Conservation (phyloP, 2,797 vertebrate species). For the Enteromius argenteus region DNA sequence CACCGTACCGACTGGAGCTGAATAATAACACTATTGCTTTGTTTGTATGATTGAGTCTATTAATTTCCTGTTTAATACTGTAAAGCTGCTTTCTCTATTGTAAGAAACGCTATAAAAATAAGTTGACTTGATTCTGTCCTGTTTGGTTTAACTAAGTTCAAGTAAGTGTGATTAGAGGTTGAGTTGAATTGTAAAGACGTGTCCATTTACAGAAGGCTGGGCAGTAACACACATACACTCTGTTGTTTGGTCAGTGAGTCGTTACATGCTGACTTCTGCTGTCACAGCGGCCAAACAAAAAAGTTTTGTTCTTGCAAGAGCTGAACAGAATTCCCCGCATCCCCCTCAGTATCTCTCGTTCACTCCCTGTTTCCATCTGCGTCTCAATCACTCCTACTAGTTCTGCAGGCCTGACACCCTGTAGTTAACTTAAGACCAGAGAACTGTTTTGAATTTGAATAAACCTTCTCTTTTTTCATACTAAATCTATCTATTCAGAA, state of each 20-base stretch:
- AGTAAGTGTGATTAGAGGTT: neutral
- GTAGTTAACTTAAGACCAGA: neutral
- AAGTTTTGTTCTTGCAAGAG: slow-evolving; percentile 74
- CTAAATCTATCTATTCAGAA: neutral
- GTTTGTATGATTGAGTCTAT: neutral
- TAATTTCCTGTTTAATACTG: neutral
- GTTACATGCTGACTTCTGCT: slow-evolving; percentile 54
- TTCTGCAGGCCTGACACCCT: neutral
- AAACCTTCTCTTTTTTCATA: neutral
- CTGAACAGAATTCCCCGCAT: slow-evolving; percentile 70
- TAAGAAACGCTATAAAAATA: neutral
- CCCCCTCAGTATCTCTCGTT: slow-evolving; percentile 44
- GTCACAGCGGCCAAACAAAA: slow-evolving; percentile 73
- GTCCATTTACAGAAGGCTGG: slow-evolving; percentile 8
- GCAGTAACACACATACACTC: slow-evolving; percentile 46
- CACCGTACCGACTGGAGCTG: neutral
- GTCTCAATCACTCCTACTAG: slow-evolving; percentile 39
- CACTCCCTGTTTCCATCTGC: slow-evolving; percentile 38
- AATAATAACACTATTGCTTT: too few relatives aligned
- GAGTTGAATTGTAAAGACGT: slow-evolving; percentile 2
- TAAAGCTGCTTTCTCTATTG: neutral
- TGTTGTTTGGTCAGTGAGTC: slow-evolving; percentile 61
- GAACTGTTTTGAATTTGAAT: neutral
- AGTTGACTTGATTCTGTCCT: neutral
- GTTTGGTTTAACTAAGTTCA: neutral